A percentile compares a stretch with the other conserved stretches of the same genome.
Conservation (phyloP, 2,888 invertebrate genomes). For the Pelosia muscerda region DNA sequence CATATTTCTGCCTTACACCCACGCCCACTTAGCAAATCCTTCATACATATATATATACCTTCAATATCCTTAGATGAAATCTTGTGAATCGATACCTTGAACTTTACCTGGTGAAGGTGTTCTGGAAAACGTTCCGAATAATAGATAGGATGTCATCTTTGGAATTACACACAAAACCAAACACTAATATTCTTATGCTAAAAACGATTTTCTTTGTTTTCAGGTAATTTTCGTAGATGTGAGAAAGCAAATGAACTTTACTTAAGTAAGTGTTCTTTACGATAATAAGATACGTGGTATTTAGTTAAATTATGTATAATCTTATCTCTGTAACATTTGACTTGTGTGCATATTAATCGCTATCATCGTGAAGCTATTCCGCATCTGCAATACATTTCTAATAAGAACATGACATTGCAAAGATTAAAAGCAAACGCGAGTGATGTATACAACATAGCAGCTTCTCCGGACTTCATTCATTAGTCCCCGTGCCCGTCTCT, state of each 20-base stretch:
- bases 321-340: slow-evolving; percentile 37
- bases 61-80: too few relatives aligned
- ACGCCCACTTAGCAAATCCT: too few relatives aligned
- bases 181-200: neutral
- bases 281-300: slow-evolving; percentile 35
- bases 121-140: too few relatives aligned
- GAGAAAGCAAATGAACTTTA: slow-evolving; percentile 70
- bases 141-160: too few relatives aligned
- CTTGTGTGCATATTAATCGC: slow-evolving; percentile 33
- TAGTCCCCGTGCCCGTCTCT: slow-evolving; percentile 55
- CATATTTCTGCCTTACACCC: too few relatives aligned
- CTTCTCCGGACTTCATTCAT: slow-evolving; percentile 64
- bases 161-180: too few relatives aligned
- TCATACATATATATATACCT: too few relatives aligned
- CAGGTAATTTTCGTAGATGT: slow-evolving; percentile 78
- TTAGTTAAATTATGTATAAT: slow-evolving; percentile 30
- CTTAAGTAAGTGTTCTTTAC: slow-evolving; percentile 69
- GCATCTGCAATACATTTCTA: slow-evolving; percentile 18
- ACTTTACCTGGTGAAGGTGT: too few relatives aligned
- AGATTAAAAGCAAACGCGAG: slow-evolving; percentile 31
- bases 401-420: slow-evolving; percentile 23
- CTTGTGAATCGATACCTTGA: too few relatives aligned
- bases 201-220: slow-evolving; percentile 62
- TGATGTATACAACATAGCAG: slow-evolving; percentile 32
- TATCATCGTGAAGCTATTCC: slow-evolving; percentile 20